phyloP scores from a whole-genome alignment of 2,888 invertebrate species.

The Microplitis manilae region DNA sequence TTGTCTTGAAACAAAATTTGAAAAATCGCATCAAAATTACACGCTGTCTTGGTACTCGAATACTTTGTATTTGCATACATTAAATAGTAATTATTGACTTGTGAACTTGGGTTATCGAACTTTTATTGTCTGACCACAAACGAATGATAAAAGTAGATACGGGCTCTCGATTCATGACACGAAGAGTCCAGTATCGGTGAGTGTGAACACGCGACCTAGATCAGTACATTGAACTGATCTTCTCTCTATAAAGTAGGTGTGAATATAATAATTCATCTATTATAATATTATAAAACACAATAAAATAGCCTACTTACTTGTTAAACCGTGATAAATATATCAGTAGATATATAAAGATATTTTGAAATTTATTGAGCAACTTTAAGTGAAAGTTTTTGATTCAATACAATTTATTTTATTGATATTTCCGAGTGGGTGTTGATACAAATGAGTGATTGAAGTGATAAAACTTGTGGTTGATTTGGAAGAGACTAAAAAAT shows the following conservation, averaged over 20 bases:
- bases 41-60: too few relatives aligned
- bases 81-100: too few relatives aligned
- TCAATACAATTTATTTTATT: not conserved
- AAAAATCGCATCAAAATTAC: too few relatives aligned
- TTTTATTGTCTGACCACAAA: not conserved
- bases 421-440: not conserved
- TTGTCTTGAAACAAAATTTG: too few relatives aligned
- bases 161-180: not conserved
- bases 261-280: not conserved
- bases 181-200: slow-evolving; percentile 20
- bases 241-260: not conserved
- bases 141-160: not conserved
- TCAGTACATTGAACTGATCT: slow-evolving; percentile 30
- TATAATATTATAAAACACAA: too few relatives aligned
- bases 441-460: slow-evolving; percentile 5
- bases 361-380: not conserved
- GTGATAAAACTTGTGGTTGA: not conserved
- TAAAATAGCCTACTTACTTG: too few relatives aligned
- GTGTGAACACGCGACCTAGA: slow-evolving; percentile 24
- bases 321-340: too few relatives aligned
- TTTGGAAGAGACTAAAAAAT: too few relatives aligned
- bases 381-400: slow-evolving; percentile 19
- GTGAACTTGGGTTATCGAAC: not conserved
- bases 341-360: too few relatives aligned
- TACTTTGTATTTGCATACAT: too few relatives aligned